Conservation (phyloP, 2,113 vertebrate genomes). For the Mola mola region DNA sequence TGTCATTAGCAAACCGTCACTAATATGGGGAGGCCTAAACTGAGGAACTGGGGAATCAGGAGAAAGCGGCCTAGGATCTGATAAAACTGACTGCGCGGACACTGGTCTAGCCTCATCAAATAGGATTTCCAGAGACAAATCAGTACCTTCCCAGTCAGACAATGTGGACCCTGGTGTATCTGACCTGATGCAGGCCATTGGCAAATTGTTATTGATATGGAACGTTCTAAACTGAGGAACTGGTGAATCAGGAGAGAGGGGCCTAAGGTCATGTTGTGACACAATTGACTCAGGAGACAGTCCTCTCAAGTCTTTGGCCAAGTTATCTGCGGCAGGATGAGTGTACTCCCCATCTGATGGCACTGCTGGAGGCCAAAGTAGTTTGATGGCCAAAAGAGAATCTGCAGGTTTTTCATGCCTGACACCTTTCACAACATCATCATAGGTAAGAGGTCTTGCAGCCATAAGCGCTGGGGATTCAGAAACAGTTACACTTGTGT, state of each 20-base stretch:
- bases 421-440: constrained; percentile 19
- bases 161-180: constrained; percentile 18
- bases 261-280: constrained; percentile 19
- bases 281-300: constrained; percentile 14
- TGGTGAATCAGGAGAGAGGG: constrained; percentile 45
- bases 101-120: neutral
- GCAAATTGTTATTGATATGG: neutral
- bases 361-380: too few relatives aligned
- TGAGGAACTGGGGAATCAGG: constrained; percentile 40
- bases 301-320: neutral
- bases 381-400: neutral
- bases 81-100: neutral
- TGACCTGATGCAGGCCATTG: neutral
- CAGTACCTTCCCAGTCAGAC: constrained; percentile 23
- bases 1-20: neutral
- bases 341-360: too few relatives aligned
- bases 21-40: neutral
- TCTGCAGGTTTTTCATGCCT: neutral
- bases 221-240: constrained; percentile 29
- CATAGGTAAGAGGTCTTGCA: constrained; percentile 17
- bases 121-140: constrained; percentile 13
- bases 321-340: neutral
- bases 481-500: neutral
- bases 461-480: neutral
- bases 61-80: constrained; percentile 10